A percentile compares a stretch with the other conserved stretches of the same genome.
phyloP scores from a whole-genome alignment of 2,113 vertebrate species.

The Felis catus region DNA sequence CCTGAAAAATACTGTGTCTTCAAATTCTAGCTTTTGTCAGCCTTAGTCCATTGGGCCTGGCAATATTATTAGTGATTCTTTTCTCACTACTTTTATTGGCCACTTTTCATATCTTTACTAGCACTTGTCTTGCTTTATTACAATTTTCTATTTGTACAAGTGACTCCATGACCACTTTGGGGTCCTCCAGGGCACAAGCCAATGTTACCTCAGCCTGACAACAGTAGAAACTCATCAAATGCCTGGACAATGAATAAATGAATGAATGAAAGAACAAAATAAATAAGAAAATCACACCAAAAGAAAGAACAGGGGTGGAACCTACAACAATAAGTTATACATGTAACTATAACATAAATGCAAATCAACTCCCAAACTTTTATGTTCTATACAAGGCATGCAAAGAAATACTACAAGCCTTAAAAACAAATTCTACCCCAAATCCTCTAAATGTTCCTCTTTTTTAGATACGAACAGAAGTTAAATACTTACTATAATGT shows the following conservation, averaged over 20 bases:
- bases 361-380: not conserved
- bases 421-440: not conserved
- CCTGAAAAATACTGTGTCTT: not conserved
- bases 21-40: not conserved
- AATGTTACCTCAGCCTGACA: not conserved
- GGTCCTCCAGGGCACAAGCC: not conserved
- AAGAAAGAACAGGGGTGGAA: not conserved
- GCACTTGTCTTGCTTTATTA: not conserved
- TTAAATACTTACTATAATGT: constrained; percentile 22
- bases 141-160: not conserved
- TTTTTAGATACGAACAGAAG: not conserved
- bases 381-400: not conserved
- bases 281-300: not conserved
- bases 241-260: not conserved
- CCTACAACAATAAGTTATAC: not conserved
- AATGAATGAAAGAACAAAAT: not conserved
- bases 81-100: not conserved
- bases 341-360: not conserved
- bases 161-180: not conserved
- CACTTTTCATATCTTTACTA: constrained; percentile 19
- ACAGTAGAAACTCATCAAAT: not conserved
- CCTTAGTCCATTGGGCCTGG: not conserved
- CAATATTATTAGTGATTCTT: not conserved
- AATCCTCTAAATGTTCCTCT: constrained; percentile 24
- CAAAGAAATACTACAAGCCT: not conserved